Evolutionary conservation across 2,888 invertebrate species (phyloP).

Genomic region (Rotaria socialis): DNA sequence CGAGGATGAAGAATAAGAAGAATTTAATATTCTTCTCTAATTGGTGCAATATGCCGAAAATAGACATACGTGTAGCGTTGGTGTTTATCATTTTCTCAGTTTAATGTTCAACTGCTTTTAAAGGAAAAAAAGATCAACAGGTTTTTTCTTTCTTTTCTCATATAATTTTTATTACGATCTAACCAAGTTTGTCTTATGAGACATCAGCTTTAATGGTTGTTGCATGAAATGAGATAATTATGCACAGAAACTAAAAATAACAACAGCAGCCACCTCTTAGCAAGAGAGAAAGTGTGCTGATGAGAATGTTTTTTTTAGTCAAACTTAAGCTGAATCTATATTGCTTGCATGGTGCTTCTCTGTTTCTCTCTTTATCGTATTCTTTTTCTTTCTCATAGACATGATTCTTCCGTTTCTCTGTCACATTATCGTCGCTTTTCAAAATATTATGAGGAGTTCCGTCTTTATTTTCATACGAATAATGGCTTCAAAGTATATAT

Average conservation of each 20-base stretch:
- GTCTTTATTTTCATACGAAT: neutral
- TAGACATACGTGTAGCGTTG: too few species aligned
- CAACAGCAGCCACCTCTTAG: neutral
- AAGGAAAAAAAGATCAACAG: too few species aligned
- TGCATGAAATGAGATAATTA: neutral
- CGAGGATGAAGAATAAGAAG: neutral
- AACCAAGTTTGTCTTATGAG: neutral
- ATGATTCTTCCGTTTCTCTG: constrained; percentile 2
- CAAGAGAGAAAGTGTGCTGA: neutral
- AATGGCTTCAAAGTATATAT: neutral
- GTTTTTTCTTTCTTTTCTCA: neutral
- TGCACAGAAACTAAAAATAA: neutral
- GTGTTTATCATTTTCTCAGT: too few species aligned
- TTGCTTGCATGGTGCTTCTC: neutral
- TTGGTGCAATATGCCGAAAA: too few species aligned
- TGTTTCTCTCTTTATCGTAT: neutral
- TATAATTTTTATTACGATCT: neutral
- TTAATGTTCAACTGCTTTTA: too few species aligned
- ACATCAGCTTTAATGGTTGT: neutral
- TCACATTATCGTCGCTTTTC: constrained; percentile 13
- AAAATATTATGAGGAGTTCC: constrained; percentile 14
- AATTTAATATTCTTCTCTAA: neutral
- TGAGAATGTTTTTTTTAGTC: neutral
- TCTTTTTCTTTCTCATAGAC: neutral
- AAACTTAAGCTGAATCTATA: neutral